Evolutionary conservation across 1,140 invertebrate species (phyloP), one percentile per base, ranked within the genome.

Genomic region (Bombus haemorrhoidalis): DNA sequence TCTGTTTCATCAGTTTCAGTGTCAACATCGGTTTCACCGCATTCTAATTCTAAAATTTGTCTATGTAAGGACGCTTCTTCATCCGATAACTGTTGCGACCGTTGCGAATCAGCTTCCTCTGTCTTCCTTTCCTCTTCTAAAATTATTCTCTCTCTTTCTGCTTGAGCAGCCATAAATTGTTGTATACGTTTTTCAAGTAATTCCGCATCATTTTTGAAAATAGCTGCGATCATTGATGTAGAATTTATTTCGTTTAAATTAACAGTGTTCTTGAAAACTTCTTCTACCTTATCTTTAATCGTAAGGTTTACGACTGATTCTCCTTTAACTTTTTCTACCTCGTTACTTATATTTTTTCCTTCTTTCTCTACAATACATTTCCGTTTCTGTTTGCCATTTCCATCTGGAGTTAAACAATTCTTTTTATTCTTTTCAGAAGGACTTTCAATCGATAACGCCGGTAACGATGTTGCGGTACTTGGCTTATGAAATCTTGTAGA

Each of bases 1-100:
- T 97, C 97, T 0, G 97, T 97, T 94, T 97, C 97, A 93, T 98
- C 97, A 1, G 97, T 98, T 94, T 98, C 97, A 0, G 97, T 98
- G 89, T 98, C 97, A 41, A 98, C 95, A 94, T 98, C 97, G 83
- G 97, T 97, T 92, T 98, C 98, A 0, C 97, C 96, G 41, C 96
- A 97, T 93, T 98, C 96, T 78, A 97, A 95, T 92, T 98, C 97
- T 76, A 96, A 95, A 85, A 98, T 98, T 93, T 98, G 97, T 75
- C 97, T 96, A 87, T 97, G 97, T n/a, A 98, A 91, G 2, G 96
- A 96, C 86, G 97, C 97, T 93, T 98, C 97, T 91, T 98, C 97
- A 76, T 98, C 97, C 86, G 97, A 96, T 82, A 98, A 91, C 90
- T 98, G 94, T 94, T 96, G 92, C 0, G 94, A 95, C 81, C 94